A percentile compares a stretch with the other conserved stretches of the same genome.
Conservation (phyloP, 2,888 invertebrate genomes). For the Eupithecia exiguata region DNA sequence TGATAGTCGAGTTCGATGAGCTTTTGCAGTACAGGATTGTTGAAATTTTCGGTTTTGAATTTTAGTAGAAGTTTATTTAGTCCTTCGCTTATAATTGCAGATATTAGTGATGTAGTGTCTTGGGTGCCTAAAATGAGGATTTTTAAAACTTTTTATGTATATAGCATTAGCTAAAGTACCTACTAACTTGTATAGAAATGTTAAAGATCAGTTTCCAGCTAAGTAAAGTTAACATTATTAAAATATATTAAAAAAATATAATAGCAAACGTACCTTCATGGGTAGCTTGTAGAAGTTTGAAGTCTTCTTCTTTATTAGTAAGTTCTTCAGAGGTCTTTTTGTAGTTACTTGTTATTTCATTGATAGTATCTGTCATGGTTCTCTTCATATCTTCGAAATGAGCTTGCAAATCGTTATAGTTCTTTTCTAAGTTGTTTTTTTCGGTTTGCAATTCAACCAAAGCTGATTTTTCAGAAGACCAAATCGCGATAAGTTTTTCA, state of each 20-base stretch:
- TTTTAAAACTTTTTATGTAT: neutral
- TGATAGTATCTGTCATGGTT: constrained; percentile 10
- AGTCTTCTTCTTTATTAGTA: constrained; percentile 44
- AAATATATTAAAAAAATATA: neutral
- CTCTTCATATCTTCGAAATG: constrained; percentile 29
- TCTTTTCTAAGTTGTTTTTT: constrained; percentile 44
- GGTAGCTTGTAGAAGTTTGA: constrained; percentile 49
- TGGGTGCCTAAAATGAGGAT: constrained; percentile 48
- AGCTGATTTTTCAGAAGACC: constrained; percentile 50
- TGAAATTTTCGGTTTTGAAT: constrained; percentile 44
- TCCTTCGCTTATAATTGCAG: constrained; percentile 46
- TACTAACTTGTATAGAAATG: neutral
- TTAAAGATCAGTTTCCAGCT: neutral
- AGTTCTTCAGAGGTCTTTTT: constrained; percentile 33
- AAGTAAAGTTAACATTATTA: neutral
- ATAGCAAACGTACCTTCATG: constrained; percentile 51
- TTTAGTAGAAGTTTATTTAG: constrained; percentile 49
- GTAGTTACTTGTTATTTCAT: constrained; percentile 31
- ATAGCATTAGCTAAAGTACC: neutral
- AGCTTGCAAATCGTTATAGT: constrained; percentile 47
- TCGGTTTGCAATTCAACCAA: constrained; percentile 50
- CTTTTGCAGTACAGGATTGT: constrained; percentile 39
- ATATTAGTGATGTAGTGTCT: constrained; percentile 44
- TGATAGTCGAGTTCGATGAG: constrained; percentile 35
- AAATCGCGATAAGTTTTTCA: constrained; percentile 39